Percentiles rank a stretch among this genome's conserved stretches.
These are phyloP conservation scores for Labeo catla DNA, from an alignment of 2,113 vertebrate genomes.

Conservation along the genomic window DNA sequence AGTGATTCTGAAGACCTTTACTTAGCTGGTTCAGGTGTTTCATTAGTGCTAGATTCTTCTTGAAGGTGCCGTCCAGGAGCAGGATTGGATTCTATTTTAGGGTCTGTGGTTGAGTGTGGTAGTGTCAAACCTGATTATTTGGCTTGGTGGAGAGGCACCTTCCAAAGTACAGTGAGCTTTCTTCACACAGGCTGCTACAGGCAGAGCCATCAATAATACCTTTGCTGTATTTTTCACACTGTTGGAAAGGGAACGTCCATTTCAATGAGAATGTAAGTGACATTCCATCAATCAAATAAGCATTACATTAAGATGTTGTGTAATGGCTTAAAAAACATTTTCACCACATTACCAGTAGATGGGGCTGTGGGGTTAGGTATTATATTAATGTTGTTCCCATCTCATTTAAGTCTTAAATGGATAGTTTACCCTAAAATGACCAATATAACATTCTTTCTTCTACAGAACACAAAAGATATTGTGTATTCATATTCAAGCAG, in stretches of 20 bases:
- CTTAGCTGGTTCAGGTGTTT: background rate
- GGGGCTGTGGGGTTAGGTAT: background rate
- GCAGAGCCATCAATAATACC: constrained; percentile 95
- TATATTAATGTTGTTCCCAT: background rate
- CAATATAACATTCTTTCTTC: background rate
- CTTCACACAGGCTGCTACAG: constrained; percentile 93
- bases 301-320: background rate
- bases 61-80: background rate
- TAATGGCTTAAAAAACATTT: background rate
- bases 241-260: constrained; percentile 50
- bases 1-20: background rate
- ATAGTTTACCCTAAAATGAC: background rate
- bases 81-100: background rate
- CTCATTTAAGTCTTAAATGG: background rate
- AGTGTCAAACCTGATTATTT: constrained; percentile 85
- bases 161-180: constrained; percentile 90
- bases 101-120: background rate
- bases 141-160: constrained; percentile 92
- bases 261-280: background rate
- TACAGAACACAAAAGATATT: background rate
- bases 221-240: constrained; percentile 95
- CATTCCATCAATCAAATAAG: background rate
- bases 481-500: background rate
- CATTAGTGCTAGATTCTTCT: background rate
- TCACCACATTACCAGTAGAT: background rate